Evolutionary conservation across 2,888 invertebrate genomes (phyloP).

Genomic region (Abscondita cerata): DNA sequence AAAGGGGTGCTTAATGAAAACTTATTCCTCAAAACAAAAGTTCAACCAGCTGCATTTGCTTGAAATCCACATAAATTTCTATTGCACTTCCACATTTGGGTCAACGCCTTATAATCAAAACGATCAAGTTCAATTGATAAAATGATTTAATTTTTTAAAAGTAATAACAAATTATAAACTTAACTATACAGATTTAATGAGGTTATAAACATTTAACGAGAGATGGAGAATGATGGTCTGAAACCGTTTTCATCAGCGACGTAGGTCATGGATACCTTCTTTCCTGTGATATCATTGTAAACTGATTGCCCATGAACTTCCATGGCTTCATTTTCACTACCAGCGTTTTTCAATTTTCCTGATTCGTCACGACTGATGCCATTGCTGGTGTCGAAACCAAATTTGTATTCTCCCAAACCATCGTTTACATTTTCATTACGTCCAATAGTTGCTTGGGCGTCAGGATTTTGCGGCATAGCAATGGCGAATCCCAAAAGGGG

Average conservation of each 20-base stretch:
- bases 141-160: too few relatives aligned
- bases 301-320: conserved; percentile 59
- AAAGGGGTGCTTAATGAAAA: too few relatives aligned
- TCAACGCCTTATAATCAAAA: too few relatives aligned
- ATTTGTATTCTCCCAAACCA: conserved; percentile 65
- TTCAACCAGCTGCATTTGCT: too few relatives aligned
- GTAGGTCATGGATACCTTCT: conserved; percentile 54
- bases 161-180: too few relatives aligned
- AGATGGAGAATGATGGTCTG: conserved; percentile 53
- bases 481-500: conserved; percentile 34
- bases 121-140: too few relatives aligned
- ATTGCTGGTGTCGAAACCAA: conserved; percentile 61
- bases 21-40: too few relatives aligned
- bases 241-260: conserved; percentile 65
- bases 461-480: conserved; percentile 45
- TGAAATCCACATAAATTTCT: too few relatives aligned
- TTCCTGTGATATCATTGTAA: conserved; percentile 62
- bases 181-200: too few relatives aligned
- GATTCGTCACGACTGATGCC: conserved; percentile 52
- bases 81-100: too few relatives aligned
- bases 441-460: conserved; percentile 63
- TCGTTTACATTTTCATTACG: conserved; percentile 67
- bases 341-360: conserved; percentile 53
- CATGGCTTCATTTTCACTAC: conserved; percentile 57
- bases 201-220: too few relatives aligned